Evolutionary conservation across 2,113 vertebrate species (phyloP).

Genomic region (Phycodurus eques): DNA sequence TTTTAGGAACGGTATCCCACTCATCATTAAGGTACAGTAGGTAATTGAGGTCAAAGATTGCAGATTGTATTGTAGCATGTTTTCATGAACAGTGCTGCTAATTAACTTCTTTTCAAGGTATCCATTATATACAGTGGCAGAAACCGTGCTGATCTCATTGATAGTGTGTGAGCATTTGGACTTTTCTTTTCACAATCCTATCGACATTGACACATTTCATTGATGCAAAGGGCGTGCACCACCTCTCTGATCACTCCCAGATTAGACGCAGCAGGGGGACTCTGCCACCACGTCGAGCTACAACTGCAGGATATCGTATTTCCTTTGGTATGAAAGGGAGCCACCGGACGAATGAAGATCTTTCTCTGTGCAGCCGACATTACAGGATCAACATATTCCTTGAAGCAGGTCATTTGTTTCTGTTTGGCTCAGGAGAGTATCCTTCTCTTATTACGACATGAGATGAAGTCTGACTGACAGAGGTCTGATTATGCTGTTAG

Average conservation of each 20-base stretch:
- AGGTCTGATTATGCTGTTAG: too few relatives aligned
- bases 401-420: background rate
- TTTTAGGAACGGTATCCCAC: too few relatives aligned
- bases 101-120: background rate
- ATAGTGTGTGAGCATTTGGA: background rate
- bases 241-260: background rate
- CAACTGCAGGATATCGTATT: background rate
- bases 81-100: background rate
- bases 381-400: background rate
- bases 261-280: background rate
- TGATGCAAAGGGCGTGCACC: background rate
- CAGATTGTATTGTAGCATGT: background rate
- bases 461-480: too few relatives aligned
- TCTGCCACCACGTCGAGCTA: background rate
- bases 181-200: background rate
- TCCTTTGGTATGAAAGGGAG: background rate
- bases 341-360: background rate
- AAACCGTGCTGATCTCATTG: background rate
- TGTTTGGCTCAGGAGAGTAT: background rate
- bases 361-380: background rate
- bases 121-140: background rate
- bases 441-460: background rate
- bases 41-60: background rate
- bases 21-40: background rate
- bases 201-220: background rate